Base-by-base conservation (phyloP, 2,888 invertebrate species). In the Apodemia duryi region DNA sequence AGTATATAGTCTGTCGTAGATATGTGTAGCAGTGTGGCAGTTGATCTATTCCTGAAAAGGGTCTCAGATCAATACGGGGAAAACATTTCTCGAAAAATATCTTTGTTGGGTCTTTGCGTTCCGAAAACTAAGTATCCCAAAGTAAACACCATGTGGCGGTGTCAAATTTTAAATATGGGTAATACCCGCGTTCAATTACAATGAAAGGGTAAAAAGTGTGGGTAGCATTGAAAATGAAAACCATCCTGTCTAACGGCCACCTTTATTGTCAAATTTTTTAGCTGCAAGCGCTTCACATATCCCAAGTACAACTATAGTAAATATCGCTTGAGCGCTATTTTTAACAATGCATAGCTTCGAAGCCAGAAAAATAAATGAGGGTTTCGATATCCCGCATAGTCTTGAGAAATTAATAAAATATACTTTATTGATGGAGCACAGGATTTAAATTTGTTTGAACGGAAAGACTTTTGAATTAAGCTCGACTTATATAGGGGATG, bases 401-500 rank as follows among this genome's bases (percentile, higher is more conserved):
- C 65, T n/a, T 11, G 21, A 21, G 10, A 1, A 9, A 10, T 69
- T 73, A 63, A 61, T 57, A 4, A 82, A 77, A 65, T 62, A 35
- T 62, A 68, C 74, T 69, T 69, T 80, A 67, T 0, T 0, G 0
- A 0, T 0, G 0, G 3, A 0, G 0, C 0, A 51, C 75, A 81
- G 65, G 70, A 76, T 71, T 65, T 41, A 71, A 65, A 74, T 70
- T 79, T 0, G 52, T 5, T 66, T 73, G 71, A 10, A 13, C 46
- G 61, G 6, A 43, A 49, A 46, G 38, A 64, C 73, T 74, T 81
- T 86, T 79, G 79, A 85, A 85, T 81, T 84, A 84, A 80, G 78
- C 79, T 76, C 77, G 79, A 82, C 86, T 43, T 43, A 43, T 85
- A 88, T 89, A 89, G 86, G 89, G 89, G 87, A 87, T 85, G 82